Conservation (phyloP, 2,113 vertebrate species). For the Mellivora capensis region DNA sequence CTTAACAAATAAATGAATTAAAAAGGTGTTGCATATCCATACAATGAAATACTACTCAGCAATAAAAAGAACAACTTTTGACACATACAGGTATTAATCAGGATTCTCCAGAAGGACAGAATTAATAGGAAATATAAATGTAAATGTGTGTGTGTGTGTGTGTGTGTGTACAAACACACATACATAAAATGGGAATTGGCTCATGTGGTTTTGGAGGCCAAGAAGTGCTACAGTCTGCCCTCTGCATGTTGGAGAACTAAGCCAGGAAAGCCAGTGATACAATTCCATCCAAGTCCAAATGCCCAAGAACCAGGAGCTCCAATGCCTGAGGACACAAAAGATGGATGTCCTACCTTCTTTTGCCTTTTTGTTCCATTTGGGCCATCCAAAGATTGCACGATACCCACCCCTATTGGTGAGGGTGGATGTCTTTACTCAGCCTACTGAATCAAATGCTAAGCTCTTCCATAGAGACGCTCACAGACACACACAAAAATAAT, state of each 20-base stretch:
- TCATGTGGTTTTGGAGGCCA: neutral
- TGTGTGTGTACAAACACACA: neutral
- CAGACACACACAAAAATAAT: neutral
- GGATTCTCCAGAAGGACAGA: neutral
- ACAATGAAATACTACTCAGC: neutral
- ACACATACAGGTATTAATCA: neutral
- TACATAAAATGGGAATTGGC: neutral
- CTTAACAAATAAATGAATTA: neutral
- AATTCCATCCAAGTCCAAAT: neutral
- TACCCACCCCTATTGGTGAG: neutral
- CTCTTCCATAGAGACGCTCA: neutral
- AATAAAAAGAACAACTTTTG: neutral
- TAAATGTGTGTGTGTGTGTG: neutral
- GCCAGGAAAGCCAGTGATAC: neutral
- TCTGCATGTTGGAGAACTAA: neutral
- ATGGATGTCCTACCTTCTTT: neutral
- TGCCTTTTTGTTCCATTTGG: neutral
- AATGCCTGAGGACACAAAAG: neutral
- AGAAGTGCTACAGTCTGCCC: neutral
- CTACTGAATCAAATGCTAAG: neutral
- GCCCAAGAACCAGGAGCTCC: neutral
- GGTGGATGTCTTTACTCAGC: neutral
- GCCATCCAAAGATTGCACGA: neutral
- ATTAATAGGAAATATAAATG: neutral
- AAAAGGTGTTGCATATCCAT: neutral